Evolutionary conservation across 2,113 vertebrate species (phyloP), one percentile per base, ranked within the genome.

Genomic region (Chaenocephalus aceratus): DNA sequence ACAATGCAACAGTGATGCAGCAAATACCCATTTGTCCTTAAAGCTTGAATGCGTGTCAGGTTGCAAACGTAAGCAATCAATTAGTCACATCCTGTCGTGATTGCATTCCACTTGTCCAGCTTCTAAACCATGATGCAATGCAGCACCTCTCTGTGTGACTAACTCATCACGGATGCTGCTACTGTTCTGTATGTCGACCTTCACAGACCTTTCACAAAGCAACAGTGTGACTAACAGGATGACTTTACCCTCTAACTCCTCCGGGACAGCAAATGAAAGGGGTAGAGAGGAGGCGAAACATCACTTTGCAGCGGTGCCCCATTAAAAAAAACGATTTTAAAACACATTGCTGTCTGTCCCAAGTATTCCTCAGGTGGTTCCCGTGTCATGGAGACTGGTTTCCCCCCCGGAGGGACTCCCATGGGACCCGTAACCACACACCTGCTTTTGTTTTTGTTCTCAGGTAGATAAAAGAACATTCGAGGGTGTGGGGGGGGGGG

Each of bases 351-450:
- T 51, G 73, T 54, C n/a, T 66, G 52, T 1, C 34, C 53, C 56
- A 6, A 48, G 51, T 77, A 16, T 66, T 84, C 86, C 84, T 90
- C 84, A 74, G 83, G 86, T 89, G 86, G 79, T 72, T 91, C 49
- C 72, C 5, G 44, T 73, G 85, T 89, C 87, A 93, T 91, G 83
- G 91, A 88, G 69, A 91, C 88, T 3, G 52, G 79, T 73, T 79
- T 76, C 68, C 54, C 46, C 90, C 77, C 69, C 73, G 16, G 83
- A 0, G 56, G 79, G 86, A 82, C 73, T 79, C 77, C 84, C 69
- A 49, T 56, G 68, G 89, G 88, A 86, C 72, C 83, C 13, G 93
- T 87, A 92, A 95, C 86, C 85, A 86, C 79, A 95, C 91, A 95
- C 95, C 92, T 86, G 88, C 80, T 82, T 91, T 91, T 91, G 90